Conservation (phyloP, 2,797 vertebrate genomes). For the Chiloscyllium punctatum region DNA sequence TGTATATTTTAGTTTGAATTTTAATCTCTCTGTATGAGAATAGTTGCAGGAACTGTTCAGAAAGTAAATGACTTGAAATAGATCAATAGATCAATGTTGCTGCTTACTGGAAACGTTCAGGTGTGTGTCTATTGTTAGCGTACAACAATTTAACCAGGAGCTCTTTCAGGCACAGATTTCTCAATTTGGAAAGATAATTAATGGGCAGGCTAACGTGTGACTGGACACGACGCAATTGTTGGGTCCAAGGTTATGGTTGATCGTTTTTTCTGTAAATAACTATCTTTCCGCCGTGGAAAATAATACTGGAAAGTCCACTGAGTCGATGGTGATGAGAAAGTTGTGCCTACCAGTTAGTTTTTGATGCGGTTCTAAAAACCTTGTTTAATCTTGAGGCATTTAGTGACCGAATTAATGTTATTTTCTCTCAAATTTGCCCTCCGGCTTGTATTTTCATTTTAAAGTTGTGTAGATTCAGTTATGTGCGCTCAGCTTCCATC, state of each 20-base stretch:
- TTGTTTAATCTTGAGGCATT: background rate
- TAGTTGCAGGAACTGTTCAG: background rate
- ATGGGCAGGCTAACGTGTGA: background rate
- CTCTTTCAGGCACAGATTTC: background rate
- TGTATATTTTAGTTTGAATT: background rate
- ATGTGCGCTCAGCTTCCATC: background rate
- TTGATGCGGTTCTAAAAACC: background rate
- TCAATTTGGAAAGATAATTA: background rate
- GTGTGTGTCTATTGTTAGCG: background rate
- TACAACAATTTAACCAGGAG: background rate
- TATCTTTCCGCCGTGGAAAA: background rate
- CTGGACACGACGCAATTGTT: background rate
- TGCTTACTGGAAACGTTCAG: background rate
- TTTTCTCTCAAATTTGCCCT: background rate
- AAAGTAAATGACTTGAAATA: background rate
- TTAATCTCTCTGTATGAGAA: no score
- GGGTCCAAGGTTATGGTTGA: background rate
- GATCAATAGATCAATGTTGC: background rate
- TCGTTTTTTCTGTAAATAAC: background rate
- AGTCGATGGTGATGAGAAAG: background rate
- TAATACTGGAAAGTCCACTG: background rate
- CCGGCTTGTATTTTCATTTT: background rate
- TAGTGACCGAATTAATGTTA: background rate
- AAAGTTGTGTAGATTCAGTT: background rate
- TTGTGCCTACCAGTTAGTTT: background rate